These are phyloP conservation scores for Palythoa heliodiscus DNA, from an alignment of 92 coral and sea anemone genomes.

Conservation along the genomic window DNA sequence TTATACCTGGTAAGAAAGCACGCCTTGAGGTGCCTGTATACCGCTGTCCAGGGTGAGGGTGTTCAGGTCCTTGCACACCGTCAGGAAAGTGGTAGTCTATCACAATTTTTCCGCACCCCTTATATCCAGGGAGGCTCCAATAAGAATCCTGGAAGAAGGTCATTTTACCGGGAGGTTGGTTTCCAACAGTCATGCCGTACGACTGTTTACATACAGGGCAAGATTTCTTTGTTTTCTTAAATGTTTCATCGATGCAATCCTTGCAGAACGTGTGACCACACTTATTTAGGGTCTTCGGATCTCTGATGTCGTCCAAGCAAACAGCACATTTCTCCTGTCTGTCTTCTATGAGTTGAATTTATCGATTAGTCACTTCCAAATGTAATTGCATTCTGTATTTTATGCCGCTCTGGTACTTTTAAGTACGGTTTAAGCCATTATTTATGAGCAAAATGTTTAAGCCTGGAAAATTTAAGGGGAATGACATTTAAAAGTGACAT, in stretches of 20 bases:
- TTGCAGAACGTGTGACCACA: too few species aligned
- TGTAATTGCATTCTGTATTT: too few species aligned
- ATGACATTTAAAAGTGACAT: too few species aligned
- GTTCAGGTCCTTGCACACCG: constrained; percentile 53
- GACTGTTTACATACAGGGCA: constrained; percentile 68
- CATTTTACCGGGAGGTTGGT: constrained; percentile 80
- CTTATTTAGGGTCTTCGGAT: too few species aligned
- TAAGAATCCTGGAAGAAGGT: neutral
- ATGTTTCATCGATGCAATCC: constrained; percentile 57
- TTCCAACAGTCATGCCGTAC: constrained; percentile 62
- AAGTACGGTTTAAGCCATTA: too few species aligned
- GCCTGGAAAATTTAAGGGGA: too few species aligned
- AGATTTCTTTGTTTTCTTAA: constrained; percentile 19
- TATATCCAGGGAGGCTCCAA: constrained; percentile 59
- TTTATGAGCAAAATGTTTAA: too few species aligned
- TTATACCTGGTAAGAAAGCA: constrained; percentile 44
- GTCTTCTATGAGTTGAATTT: too few species aligned
- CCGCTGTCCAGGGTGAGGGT: constrained; percentile 41
- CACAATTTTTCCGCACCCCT: constrained; percentile 46
- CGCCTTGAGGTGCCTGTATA: constrained; percentile 21
- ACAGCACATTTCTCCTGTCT: too few species aligned
- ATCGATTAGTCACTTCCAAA: too few species aligned
- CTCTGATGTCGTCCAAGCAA: too few species aligned
- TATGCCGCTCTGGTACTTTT: too few species aligned
- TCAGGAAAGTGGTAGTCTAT: constrained; percentile 45